phyloP scores from a whole-genome alignment of 2,797 vertebrate genomes.

The Phalloptychus januarius region DNA sequence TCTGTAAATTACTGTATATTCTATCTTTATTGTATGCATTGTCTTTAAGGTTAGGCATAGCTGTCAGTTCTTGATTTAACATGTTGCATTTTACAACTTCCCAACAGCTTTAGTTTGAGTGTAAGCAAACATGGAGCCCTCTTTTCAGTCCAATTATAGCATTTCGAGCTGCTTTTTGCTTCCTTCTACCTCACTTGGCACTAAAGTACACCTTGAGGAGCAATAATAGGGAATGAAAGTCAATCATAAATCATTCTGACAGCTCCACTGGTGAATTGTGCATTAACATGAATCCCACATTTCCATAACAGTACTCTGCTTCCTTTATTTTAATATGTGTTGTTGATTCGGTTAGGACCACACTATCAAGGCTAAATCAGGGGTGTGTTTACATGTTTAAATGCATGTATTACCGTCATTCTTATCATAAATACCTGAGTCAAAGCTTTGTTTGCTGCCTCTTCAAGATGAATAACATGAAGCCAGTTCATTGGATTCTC shows the following conservation, averaged over 20 bases:
- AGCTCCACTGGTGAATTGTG: constrained; percentile 37
- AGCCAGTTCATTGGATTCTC: constrained; percentile 35
- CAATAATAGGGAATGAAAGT: constrained; percentile 33
- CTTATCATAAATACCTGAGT: constrained; percentile 16
- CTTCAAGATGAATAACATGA: constrained; percentile 38
- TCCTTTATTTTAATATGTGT: constrained; percentile 13
- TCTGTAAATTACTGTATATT: not conserved
- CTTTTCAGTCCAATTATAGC: constrained; percentile 10
- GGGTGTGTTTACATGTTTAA: constrained; percentile 17
- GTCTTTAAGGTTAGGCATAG: not conserved
- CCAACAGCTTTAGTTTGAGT: constrained; percentile 24
- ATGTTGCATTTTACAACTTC: constrained; percentile 8
- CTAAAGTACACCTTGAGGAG: constrained; percentile 34
- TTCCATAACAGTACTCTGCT: constrained; percentile 27
- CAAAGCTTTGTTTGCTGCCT: constrained; percentile 23
- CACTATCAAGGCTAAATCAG: not conserved
- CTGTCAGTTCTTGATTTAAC: constrained; percentile 25
- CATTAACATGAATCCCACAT: constrained; percentile 49
- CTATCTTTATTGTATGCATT: constrained; percentile 4
- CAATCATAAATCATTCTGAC: constrained; percentile 49
- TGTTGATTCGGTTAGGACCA: constrained; percentile 6
- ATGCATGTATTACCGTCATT: constrained; percentile 1
- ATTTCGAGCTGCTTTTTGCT: constrained; percentile 24
- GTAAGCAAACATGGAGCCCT: not conserved
- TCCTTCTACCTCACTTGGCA: not conserved